Evolutionary conservation across 2,797 vertebrate genomes (phyloP), one percentile per base, ranked within the genome.

Genomic region (Sylvilagus floridanus): DNA sequence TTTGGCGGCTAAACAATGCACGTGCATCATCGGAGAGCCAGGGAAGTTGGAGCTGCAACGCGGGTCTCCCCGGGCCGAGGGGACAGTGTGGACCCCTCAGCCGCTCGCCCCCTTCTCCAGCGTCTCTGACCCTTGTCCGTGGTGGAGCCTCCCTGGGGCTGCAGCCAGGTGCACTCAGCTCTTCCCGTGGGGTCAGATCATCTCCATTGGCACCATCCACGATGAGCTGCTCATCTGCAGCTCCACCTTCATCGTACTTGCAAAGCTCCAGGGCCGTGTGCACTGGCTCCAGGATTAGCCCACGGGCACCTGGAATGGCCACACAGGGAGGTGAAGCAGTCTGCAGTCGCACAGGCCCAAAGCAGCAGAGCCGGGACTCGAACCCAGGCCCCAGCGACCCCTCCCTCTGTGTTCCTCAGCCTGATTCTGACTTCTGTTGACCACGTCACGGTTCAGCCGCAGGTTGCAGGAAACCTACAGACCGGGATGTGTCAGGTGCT

Each of bases 361-460:
- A 82, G 19, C 2, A 1, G 68, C 60, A 65, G 60, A 83, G 13
- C 4, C 52, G 52, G 75, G 9, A 13, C 19, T 62, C 73, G 76
- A 52, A 13, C 21, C 37, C 26, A 35, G n/a, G 3, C 24, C 13
- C 47, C n/a, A 14, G 52, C 0, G 13, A 30, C 26, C 21, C 73
- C 60, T 54, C 42, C 17, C 35, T 5, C 21, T 0, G 0, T 0
- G 2, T 2, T 12, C 7, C 47, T 42, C 69, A 21, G n/a, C 16
- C 17, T 50, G 22, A 26, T 47, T 95, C 75, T 84, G 19, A 52
- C 22, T 17, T 78, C 60, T 35, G 1, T 22, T n/a, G 72, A 19
- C 11, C 8, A 9, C 54, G 9, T 57, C 4, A 62, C 30, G 16
- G 14, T 16, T 95, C 8, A 1, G 17, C 7, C 0, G 0, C 66